A percentile compares a stretch with the other conserved stretches of the same genome.
Evolutionary conservation across 2,888 invertebrate genomes (phyloP).

Genomic region (Leptinotarsa peninsularis): DNA sequence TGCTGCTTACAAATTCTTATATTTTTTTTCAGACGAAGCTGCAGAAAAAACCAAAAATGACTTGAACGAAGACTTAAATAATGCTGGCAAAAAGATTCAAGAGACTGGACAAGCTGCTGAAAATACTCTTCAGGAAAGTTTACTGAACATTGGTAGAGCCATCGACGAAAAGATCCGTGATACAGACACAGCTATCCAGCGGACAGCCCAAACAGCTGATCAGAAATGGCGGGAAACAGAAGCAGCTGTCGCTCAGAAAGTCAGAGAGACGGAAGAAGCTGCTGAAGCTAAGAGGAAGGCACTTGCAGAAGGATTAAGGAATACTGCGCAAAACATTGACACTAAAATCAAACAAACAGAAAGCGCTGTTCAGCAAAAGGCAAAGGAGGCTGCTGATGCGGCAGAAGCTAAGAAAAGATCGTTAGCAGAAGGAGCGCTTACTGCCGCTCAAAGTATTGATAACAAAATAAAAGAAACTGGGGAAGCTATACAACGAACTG

Average conservation of each 20-base stretch:
- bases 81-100: conserved; percentile 35
- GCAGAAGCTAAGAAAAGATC: conserved; percentile 32
- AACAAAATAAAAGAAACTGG: conserved; percentile 73
- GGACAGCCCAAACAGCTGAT: conserved; percentile 43
- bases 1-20: too few relatives aligned
- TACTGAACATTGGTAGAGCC: conserved; percentile 33
- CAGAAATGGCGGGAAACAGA: conserved; percentile 47
- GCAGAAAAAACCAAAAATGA: conserved; percentile 46
- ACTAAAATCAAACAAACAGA: conserved; percentile 53
- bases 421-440: conserved; percentile 33
- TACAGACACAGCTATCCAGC: conserved; percentile 31
- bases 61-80: conserved; percentile 46
- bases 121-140: conserved; percentile 29
- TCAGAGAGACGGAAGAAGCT: conserved; percentile 45
- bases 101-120: conserved; percentile 34
- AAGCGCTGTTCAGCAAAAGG: not conserved
- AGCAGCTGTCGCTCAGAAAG: conserved; percentile 47
- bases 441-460: conserved; percentile 63
- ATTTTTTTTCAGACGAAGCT: conserved; percentile 40
- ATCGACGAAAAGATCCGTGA: conserved; percentile 41
- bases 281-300: conserved; percentile 68
- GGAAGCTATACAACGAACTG: conserved; percentile 36
- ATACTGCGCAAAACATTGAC: conserved; percentile 61
- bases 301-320: conserved; percentile 60
- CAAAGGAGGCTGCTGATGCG: conserved; percentile 22